phyloP scores from a whole-genome alignment of 2,113 vertebrate species.

The Sorex araneus region DNA sequence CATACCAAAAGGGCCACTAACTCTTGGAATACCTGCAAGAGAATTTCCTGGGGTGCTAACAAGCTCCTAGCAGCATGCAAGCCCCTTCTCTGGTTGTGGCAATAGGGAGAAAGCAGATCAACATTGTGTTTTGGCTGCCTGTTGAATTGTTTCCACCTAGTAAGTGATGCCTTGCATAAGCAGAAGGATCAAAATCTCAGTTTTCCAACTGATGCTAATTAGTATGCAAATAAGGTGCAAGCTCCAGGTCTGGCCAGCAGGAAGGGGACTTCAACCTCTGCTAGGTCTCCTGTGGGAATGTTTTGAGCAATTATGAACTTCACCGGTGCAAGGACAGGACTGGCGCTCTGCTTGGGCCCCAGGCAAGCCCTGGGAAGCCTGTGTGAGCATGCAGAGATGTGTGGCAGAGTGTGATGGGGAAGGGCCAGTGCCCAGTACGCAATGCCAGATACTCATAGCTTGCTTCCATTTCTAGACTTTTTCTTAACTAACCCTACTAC shows the following conservation, averaged over 20 bases:
- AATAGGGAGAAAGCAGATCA: not conserved
- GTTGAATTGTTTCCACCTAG: not conserved
- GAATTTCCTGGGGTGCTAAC: not conserved
- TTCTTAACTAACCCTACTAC: not conserved
- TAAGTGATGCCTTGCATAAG: not conserved
- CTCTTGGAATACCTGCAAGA: not conserved
- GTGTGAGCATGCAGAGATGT: not conserved
- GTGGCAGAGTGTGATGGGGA: not conserved
- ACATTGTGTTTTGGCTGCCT: not conserved
- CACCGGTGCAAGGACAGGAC: not conserved
- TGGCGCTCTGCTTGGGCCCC: not conserved
- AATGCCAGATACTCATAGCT: not conserved
- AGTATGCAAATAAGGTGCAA: slow-evolving; percentile 30
- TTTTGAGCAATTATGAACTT: slow-evolving; percentile 2
- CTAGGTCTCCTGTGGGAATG: not conserved
- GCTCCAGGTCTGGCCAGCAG: not conserved
- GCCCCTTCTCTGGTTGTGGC: not conserved
- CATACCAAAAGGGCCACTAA: not conserved
- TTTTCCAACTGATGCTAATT: slow-evolving; percentile 9
- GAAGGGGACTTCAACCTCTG: not conserved
- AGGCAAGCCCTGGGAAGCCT: not conserved
- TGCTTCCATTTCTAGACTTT: not conserved
- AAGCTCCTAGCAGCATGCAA: not conserved
- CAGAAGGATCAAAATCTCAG: not conserved
- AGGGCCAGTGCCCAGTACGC: not conserved